phyloP scores from a whole-genome alignment of 2,888 invertebrate species.

The Galerucella pusilla region DNA sequence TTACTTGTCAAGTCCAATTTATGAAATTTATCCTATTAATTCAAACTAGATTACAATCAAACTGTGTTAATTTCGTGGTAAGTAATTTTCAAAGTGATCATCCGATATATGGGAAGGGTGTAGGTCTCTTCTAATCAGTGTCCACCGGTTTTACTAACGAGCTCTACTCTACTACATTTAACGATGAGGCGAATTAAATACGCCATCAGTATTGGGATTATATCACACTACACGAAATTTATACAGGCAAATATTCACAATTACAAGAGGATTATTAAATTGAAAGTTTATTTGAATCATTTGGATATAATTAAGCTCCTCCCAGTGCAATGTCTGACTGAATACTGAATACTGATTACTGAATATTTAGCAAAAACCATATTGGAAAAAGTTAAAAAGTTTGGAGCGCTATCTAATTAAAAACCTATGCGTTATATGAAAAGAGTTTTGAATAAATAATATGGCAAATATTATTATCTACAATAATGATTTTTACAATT shows the following conservation, averaged over 20 bases:
- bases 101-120: constrained; percentile 33
- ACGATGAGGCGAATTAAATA: constrained; percentile 50
- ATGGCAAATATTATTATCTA: too few relatives aligned
- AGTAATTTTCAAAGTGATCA: constrained; percentile 30
- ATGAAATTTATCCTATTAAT: neutral
- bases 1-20: too few relatives aligned
- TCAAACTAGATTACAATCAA: constrained; percentile 1
- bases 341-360: too few relatives aligned
- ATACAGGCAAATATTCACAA: constrained; percentile 46
- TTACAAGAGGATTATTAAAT: constrained; percentile 47
- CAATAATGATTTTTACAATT: too few relatives aligned
- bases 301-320: neutral
- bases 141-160: constrained; percentile 48
- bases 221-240: constrained; percentile 46
- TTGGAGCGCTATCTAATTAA: too few relatives aligned
- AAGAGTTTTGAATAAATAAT: too few relatives aligned
- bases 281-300: constrained; percentile 45
- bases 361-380: too few relatives aligned
- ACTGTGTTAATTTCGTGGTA: constrained; percentile 14
- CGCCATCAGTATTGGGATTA: constrained; percentile 50
- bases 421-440: too few relatives aligned
- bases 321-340: too few relatives aligned
- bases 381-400: too few relatives aligned
- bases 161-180: constrained; percentile 48
- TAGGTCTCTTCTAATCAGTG: constrained; percentile 47